phyloP scores from a whole-genome alignment of 2,888 invertebrate genomes.

The Marasmarcha lunaedactyla region DNA sequence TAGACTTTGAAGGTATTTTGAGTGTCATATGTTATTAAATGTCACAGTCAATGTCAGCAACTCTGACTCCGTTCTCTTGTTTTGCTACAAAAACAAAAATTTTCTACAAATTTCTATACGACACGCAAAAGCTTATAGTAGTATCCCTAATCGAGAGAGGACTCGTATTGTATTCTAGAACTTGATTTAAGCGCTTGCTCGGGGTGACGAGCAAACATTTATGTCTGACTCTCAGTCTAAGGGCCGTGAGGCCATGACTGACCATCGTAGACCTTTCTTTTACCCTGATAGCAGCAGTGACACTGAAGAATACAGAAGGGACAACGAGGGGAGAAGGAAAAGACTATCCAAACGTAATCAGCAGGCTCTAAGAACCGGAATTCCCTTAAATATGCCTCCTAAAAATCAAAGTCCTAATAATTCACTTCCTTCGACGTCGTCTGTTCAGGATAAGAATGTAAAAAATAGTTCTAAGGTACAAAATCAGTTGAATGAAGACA shows the following conservation, averaged over 20 bases:
- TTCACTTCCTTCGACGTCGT: constrained; percentile 46
- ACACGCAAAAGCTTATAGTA: too few species aligned
- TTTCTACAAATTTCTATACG: too few species aligned
- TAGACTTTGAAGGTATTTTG: too few species aligned
- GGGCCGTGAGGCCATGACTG: constrained; percentile 51
- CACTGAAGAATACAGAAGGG: constrained; percentile 83
- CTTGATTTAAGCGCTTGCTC: constrained; percentile 59
- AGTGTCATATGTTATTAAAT: too few species aligned
- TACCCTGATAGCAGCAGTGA: constrained; percentile 83
- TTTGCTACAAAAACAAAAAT: too few species aligned
- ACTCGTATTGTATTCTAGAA: constrained; percentile 8
- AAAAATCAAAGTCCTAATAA: constrained; percentile 41
- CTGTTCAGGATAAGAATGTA: constrained; percentile 28
- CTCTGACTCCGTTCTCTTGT: too few species aligned
- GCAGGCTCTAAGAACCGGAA: constrained; percentile 32
- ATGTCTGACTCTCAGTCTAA: constrained; percentile 53
- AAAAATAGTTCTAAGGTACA: constrained; percentile 35
- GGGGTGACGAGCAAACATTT: constrained; percentile 36
- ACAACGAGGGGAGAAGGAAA: constrained; percentile 75
- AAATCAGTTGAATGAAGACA: constrained; percentile 72
- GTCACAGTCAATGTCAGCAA: too few species aligned
- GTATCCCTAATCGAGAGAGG: too few species aligned
- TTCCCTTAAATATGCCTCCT: constrained; percentile 39
- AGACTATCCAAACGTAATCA: constrained; percentile 54
- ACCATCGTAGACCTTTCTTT: constrained; percentile 49